These are phyloP conservation scores for Pelmatolapia mariae DNA, from an alignment of 2,113 vertebrate genomes.

Conservation along the genomic window DNA sequence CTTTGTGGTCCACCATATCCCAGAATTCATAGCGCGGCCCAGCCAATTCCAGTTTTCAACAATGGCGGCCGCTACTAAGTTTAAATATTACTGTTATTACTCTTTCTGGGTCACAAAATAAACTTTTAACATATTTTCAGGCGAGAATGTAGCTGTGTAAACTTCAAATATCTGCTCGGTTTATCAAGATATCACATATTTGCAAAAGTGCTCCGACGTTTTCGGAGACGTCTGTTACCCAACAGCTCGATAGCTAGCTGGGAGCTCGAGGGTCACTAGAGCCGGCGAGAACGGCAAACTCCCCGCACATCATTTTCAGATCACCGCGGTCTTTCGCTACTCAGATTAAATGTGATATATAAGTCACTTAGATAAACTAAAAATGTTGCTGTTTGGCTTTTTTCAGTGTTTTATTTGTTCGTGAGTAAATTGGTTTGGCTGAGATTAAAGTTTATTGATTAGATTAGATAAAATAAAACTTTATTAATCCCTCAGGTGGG, in stretches of 20 bases:
- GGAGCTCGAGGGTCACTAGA: not conserved
- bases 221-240: not conserved
- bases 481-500: not conserved
- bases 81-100: not conserved
- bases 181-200: not conserved
- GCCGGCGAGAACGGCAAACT: not conserved
- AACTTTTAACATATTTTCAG: not conserved
- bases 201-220: rapidly evolving
- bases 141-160: not conserved
- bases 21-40: not conserved
- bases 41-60: not conserved
- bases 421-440: not conserved
- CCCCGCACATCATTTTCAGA: not conserved
- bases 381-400: not conserved
- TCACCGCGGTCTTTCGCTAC: not conserved
- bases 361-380: not conserved
- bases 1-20: not conserved
- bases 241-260: not conserved
- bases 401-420: not conserved
- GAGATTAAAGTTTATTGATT: not conserved
- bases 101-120: not conserved
- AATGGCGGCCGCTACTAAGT: not conserved
- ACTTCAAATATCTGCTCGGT: not conserved
- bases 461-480: not conserved
- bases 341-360: not conserved